phyloP scores from a whole-genome alignment of 2,797 vertebrate genomes.

The Anolis apletophallus region DNA sequence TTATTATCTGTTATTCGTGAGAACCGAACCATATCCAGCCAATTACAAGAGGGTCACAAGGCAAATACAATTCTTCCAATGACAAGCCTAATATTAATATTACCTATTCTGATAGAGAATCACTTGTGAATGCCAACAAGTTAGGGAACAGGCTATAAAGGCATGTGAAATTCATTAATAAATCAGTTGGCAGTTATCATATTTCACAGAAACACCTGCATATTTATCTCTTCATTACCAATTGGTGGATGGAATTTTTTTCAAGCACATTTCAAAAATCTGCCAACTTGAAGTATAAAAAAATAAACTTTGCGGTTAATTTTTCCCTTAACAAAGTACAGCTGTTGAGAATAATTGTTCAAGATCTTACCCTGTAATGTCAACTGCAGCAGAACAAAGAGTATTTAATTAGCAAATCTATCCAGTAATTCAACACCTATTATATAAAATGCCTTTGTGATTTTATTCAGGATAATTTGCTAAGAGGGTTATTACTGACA shows the following conservation, averaged over 20 bases:
- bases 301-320: slow-evolving; percentile 87
- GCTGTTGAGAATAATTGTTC: slow-evolving; percentile 89
- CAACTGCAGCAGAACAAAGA: slow-evolving; percentile 91
- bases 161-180: slow-evolving; percentile 83
- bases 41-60: slow-evolving; percentile 68
- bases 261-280: slow-evolving; percentile 85
- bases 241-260: slow-evolving; percentile 83
- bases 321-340: slow-evolving; percentile 89
- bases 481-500: slow-evolving; percentile 98
- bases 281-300: slow-evolving; percentile 83
- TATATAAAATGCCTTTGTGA: slow-evolving; percentile 96
- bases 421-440: slow-evolving; percentile 93
- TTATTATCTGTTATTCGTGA: not conserved
- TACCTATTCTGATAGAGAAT: slow-evolving; percentile 77
- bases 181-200: slow-evolving; percentile 82
- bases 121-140: slow-evolving; percentile 76
- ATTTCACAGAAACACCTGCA: slow-evolving; percentile 87
- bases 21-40: slow-evolving; percentile 39
- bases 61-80: slow-evolving; percentile 65
- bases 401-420: slow-evolving; percentile 94
- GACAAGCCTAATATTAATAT: slow-evolving; percentile 75
- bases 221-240: slow-evolving; percentile 85
- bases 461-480: slow-evolving; percentile 99
- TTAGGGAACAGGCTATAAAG: slow-evolving; percentile 76
- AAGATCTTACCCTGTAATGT: slow-evolving; percentile 89